Base-by-base conservation (phyloP, 2,797 vertebrate genomes). In the Sebastes taczanowskii region DNA sequence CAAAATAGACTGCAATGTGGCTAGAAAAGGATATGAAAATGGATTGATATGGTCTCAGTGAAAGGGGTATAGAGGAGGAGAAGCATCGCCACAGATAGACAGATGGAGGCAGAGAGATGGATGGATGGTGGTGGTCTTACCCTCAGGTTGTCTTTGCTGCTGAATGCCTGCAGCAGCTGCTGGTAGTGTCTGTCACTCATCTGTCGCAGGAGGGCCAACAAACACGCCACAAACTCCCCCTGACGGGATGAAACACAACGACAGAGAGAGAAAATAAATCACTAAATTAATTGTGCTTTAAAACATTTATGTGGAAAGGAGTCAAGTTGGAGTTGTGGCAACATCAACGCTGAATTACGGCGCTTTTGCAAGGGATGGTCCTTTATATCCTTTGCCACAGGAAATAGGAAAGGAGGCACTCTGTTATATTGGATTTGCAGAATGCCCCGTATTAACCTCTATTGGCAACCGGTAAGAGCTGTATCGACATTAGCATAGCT, bases 121-220 rank as follows among this genome's bases (percentile, higher is more conserved):
- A 60, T 1, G 75, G 30, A 69, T 22, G 42, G 42, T 6, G 16
- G 32, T 9, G 30, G 70, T 93, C 97, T 96, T 91, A 99, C 99
- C 95, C 97, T 96, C 88, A 99, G 94, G 71, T 98, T 97, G 23
- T 99, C 99, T 90, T 98, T 99, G 89, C 94, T 98, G 92, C 34
- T 96, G 95, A 99, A 99, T 35, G 97, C 97, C 84, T 99, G 97
- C 78, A 99, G 97, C 86, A 99, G 97, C 88, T 99, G 96, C 84
- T 98, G 97, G 88, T 99, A 99, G 92, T 99, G 99, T 86, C 96
- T 95, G 88, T 99, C 99, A 58, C 97, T 99, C 99, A 99, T 99
- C 90, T 99, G 98, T 81, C 97, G 95, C 84, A 99, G 92, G 0
- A 99, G 94, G 25, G 98, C 98, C 89, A 99, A 85, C 60, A 99